phyloP scores from a whole-genome alignment of 2,797 vertebrate species.

The Harpagifer antarcticus region DNA sequence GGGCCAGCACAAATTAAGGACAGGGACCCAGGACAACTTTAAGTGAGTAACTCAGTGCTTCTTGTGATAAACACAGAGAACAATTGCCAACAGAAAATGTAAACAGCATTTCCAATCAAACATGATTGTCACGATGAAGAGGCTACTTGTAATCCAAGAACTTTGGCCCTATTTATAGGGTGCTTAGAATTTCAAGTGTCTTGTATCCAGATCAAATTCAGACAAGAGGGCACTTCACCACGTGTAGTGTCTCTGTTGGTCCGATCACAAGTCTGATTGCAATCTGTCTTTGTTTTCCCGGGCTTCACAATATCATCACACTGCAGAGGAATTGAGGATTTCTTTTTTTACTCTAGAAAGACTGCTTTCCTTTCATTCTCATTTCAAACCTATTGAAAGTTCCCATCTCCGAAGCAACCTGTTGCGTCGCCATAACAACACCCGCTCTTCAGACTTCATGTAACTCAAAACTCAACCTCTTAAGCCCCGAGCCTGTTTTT shows the following conservation, averaged over 20 bases:
- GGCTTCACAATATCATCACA: too few species aligned
- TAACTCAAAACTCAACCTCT: too few species aligned
- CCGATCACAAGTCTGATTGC: background rate
- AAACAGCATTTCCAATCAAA: slow-evolving; percentile 7
- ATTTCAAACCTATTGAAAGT: too few species aligned
- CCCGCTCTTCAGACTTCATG: too few species aligned
- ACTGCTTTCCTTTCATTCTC: too few species aligned
- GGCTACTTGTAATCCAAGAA: background rate
- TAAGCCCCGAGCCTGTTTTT: too few species aligned
- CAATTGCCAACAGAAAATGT: background rate
- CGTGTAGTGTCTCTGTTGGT: too few species aligned
- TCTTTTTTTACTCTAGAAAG: too few species aligned
- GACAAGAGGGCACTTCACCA: background rate
- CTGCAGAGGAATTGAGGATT: too few species aligned
- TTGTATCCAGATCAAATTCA: background rate
- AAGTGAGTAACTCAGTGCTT: background rate
- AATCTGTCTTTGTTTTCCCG: background rate
- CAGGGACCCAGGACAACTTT: background rate
- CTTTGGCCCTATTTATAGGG: background rate
- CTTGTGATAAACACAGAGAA: background rate
- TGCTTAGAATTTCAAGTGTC: background rate
- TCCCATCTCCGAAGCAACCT: too few species aligned
- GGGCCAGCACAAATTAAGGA: background rate
- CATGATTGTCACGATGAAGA: background rate
- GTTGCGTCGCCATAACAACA: too few species aligned